Percentiles rank a stretch among this genome's conserved stretches.
Evolutionary conservation across 1,140 invertebrate genomes (phyloP).

Genomic region (Calephelis nemesis): DNA sequence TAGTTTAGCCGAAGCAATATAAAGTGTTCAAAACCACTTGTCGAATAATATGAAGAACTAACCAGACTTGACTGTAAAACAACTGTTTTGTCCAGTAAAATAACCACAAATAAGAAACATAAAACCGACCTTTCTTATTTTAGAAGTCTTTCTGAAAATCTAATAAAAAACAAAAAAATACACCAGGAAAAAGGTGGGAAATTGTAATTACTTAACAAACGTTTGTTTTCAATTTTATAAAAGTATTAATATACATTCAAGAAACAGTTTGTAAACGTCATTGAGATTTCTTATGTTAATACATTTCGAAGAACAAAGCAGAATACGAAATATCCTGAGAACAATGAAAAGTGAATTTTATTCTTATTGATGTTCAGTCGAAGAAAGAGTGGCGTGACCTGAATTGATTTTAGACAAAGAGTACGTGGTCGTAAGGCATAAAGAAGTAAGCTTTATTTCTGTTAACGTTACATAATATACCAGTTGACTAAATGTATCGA

Average conservation of each 20-base stretch:
- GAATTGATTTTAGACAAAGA: conserved; percentile 6
- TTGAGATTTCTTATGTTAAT: conserved; percentile 5
- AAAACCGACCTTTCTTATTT: no score
- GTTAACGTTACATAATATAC: neutral
- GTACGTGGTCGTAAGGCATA: neutral
- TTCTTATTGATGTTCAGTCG: conserved; percentile 3
- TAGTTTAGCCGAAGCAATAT: no score
- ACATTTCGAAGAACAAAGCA: conserved; percentile 1
- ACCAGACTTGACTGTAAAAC: no score
- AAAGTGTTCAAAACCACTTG: no score
- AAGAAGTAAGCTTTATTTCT: neutral
- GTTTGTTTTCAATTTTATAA: neutral
- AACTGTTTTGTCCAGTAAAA: no score
- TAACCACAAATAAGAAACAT: no score
- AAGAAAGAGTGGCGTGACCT: neutral
- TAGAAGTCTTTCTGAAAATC: no score
- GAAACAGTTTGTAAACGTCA: neutral
- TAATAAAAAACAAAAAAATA: no score
- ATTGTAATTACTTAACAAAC: no score
- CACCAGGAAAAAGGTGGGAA: no score
- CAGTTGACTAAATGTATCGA: no score
- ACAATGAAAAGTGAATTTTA: conserved; percentile 7
- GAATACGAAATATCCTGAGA: neutral
- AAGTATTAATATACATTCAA: neutral
- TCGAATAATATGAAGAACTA: no score